Evolutionary conservation across 2,113 vertebrate species (phyloP).

Genomic region (Trochalopteron elliotii): DNA sequence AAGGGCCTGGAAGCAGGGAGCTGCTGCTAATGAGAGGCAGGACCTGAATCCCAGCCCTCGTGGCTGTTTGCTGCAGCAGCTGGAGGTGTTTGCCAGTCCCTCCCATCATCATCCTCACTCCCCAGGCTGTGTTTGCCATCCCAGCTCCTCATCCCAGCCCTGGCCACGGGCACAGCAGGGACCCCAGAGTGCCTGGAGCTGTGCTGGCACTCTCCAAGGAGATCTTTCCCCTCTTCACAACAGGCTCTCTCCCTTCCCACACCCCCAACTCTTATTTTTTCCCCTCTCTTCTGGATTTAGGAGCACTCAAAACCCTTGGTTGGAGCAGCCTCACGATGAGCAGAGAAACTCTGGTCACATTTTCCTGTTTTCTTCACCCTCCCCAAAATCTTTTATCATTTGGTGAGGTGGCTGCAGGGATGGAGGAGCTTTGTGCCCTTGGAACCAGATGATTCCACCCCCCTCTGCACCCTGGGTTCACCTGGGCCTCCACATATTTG

Average conservation of each 20-base stretch:
- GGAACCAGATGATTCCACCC: not conserved
- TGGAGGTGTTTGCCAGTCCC: not conserved
- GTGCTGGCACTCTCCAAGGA: not conserved
- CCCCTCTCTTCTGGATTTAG: not conserved
- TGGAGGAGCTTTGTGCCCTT: not conserved
- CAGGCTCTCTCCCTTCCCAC: not conserved
- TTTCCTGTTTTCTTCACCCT: not conserved
- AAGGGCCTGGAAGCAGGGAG: slow-evolving; percentile 48
- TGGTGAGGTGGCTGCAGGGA: not conserved
- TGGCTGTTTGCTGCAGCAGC: not conserved
- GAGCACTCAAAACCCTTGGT: not conserved
- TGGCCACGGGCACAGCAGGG: not conserved
- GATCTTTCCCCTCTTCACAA: not conserved
- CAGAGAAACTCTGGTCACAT: not conserved
- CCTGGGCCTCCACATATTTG: not conserved
- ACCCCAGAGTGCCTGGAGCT: not conserved
- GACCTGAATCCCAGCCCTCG: not conserved
- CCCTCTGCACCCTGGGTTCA: not conserved
- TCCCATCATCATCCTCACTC: not conserved
- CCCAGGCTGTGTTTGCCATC: not conserved
- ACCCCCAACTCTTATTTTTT: fast-evolving
- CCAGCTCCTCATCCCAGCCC: not conserved
- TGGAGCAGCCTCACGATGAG: not conserved
- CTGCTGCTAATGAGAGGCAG: slow-evolving; percentile 16
- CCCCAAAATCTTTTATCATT: not conserved